A percentile compares a stretch with the other conserved stretches of the same genome.
These are phyloP conservation scores for Belgica antarctica DNA, from an alignment of 2,888 invertebrate genomes.

Conservation along the genomic window DNA sequence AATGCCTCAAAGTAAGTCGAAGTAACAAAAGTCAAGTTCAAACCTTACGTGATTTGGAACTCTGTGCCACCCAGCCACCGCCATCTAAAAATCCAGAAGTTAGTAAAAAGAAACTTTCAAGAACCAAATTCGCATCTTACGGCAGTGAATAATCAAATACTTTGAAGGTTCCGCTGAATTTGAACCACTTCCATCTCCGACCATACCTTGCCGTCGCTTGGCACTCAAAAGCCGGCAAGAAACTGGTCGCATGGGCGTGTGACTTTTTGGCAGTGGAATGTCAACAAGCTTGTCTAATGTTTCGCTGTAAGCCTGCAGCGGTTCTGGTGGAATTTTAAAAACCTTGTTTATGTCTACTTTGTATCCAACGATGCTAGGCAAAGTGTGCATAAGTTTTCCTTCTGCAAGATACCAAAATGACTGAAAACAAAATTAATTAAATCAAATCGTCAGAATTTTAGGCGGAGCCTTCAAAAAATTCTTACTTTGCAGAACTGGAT, in stretches of 20 bases:
- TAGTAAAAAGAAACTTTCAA: not conserved
- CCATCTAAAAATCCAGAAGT: too few species aligned
- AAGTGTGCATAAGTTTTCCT: conserved; percentile 72
- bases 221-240: conserved; percentile 81
- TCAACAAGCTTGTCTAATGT: conserved; percentile 61
- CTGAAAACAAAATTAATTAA: conserved; percentile 46
- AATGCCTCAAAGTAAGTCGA: not conserved
- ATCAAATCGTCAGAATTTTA: conserved; percentile 55
- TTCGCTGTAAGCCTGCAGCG: conserved; percentile 59
- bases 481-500: conserved; percentile 83
- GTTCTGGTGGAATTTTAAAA: conserved; percentile 79
- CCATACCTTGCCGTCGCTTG: conserved; percentile 76
- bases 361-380: conserved; percentile 78
- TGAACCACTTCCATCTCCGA: conserved; percentile 48
- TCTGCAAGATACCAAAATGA: conserved; percentile 73
- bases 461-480: too few species aligned
- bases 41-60: conserved; percentile 73
- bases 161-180: conserved; percentile 60
- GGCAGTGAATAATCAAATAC: conserved; percentile 85
- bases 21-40: not conserved
- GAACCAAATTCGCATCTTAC: too few species aligned
- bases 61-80: conserved; percentile 96
- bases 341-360: conserved; percentile 80
- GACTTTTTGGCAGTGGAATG: conserved; percentile 79
- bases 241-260: conserved; percentile 80